Base-by-base conservation (phyloP, 2,797 vertebrate species). In the Salmo trutta region DNA sequence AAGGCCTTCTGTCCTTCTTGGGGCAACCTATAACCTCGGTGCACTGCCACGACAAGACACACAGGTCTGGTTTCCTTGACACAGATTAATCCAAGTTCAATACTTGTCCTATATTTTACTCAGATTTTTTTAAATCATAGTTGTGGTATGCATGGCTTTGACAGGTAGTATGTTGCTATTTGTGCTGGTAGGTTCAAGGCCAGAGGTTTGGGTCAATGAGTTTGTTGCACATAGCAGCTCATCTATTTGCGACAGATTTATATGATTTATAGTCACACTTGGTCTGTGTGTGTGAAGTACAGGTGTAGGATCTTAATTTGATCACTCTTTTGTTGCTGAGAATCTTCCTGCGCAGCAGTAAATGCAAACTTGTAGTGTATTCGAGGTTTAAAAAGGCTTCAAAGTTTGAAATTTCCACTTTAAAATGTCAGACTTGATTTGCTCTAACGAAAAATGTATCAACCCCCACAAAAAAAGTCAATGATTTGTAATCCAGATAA, bases 271-370 rank as follows among this genome's bases (percentile, higher is more conserved):
- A 33, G 52, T 56, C 52, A 73, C 71, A 27, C 15, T 31, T 85
- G 83, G 79, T 72, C 64, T 91, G 91, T 93, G 94, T 89, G 88
- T 88, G 92, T 94, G 90, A 91, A 92, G 83, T 87, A 90, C 79
- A 51, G 10, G 12, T 47, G 41, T 47, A 47, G 41, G 10, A 47
- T 47, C 41, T 12, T 47, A 47, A 47, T 47, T 47, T 3, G 41
- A 47, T 47, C 0, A 47, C 41, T 47, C 8, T 47, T 47, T 47
- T 47, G 41, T 47, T 47, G 41, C 41, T 47, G 41, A 47, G 2
- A 47, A 12, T 47, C 12, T 47, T 47, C 10, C 41, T 41, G 7
- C 8, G 1, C 41, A 41, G 41, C 41, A 7, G 33, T 36, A 36
- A 36, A 36, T 36, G 33, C 33, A 36, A 36, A 36, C 0, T 36